Evolutionary conservation across 2,888 invertebrate species (phyloP).

Genomic region (Mesorhabditis spiculigera): DNA sequence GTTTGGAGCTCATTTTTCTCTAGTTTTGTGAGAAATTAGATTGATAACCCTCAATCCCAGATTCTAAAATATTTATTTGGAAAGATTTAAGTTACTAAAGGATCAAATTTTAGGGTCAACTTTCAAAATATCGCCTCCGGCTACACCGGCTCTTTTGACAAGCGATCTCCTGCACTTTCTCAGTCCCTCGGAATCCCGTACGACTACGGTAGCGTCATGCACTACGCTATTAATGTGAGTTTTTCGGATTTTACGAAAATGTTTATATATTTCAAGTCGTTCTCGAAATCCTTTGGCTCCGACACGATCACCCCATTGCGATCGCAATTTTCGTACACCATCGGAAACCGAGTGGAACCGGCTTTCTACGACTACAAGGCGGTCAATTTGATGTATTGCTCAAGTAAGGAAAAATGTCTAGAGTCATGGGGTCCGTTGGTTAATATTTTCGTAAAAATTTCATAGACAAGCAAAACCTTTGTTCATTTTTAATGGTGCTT

Average conservation of each 20-base stretch:
- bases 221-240: constrained; percentile 35
- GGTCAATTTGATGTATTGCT: constrained; percentile 35
- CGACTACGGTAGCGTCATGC: constrained; percentile 42
- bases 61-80: neutral
- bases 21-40: neutral
- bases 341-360: constrained; percentile 36
- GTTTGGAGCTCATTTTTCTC: constrained; percentile 13
- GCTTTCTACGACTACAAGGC: constrained; percentile 39
- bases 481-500: too few species aligned
- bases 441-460: too few species aligned
- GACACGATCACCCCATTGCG: constrained; percentile 35
- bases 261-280: constrained; percentile 20
- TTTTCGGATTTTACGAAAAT: neutral
- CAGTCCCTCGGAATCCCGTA: constrained; percentile 33
- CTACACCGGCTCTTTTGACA: constrained; percentile 33
- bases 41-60: too few species aligned
- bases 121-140: constrained; percentile 28
- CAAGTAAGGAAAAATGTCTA: constrained; percentile 15
- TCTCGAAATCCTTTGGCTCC: constrained; percentile 20
- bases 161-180: constrained; percentile 23
- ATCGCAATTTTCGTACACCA: constrained; percentile 30
- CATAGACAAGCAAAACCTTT: too few species aligned
- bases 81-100: too few species aligned
- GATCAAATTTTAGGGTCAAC: constrained; percentile 24
- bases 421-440: too few species aligned